These are phyloP conservation scores for Lathronympha strigana DNA, from an alignment of 2,888 invertebrate species.

Conservation along the genomic window DNA sequence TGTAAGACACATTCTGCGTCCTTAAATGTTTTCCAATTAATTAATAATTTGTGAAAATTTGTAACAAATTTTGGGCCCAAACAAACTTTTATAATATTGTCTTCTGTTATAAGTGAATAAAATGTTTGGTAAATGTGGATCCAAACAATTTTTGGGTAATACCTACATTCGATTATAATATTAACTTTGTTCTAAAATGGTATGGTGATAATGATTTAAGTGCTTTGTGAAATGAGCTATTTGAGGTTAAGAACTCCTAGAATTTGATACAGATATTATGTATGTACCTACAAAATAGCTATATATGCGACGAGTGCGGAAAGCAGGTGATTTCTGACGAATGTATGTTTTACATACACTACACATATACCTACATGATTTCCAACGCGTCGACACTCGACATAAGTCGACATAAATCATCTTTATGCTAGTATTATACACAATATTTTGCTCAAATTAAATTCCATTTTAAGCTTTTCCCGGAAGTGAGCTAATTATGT, in stretches of 20 bases:
- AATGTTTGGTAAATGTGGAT: conserved; percentile 13
- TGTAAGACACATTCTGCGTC: not conserved
- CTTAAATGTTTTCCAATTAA: not conserved
- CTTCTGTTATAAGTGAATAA: conserved; percentile 7
- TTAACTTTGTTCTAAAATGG: conserved; percentile 5
- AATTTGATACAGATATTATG: no score
- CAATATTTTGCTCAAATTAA: no score
- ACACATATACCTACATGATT: no score
- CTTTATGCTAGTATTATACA: no score
- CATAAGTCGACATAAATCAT: no score
- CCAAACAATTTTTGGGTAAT: conserved; percentile 7
- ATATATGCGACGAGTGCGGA: no score
- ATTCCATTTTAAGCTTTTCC: not conserved
- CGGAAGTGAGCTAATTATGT: not conserved
- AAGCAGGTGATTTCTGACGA: no score
- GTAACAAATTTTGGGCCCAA: conserved; percentile 8
- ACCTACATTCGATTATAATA: not conserved
- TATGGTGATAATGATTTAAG: not conserved
- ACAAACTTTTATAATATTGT: conserved; percentile 17
- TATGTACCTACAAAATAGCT: no score
- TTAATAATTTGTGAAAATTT: conserved; percentile 9
- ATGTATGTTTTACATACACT: no score
- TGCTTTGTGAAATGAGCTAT: not conserved
- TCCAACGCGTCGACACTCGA: no score
- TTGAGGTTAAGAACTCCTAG: no score